Evolutionary conservation across 92 coral and sea anemone species (phyloP), one percentile per base, ranked within the genome.

Genomic region (Epizoanthus scotinus): DNA sequence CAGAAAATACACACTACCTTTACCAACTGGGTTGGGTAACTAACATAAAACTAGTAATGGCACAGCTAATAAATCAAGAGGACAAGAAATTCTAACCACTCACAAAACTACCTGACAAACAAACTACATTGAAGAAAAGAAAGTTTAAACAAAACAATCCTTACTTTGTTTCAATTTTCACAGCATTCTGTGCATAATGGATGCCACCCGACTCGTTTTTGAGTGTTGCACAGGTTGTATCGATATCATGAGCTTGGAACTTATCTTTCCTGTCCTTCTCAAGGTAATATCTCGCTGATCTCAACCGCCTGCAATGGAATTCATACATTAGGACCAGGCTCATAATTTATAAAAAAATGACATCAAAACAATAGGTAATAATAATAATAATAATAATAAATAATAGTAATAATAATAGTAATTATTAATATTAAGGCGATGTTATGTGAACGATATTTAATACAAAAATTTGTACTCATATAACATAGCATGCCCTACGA

Each of bases 201-300:
- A 92, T 88, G 20, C 97, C 91, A 34, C 78, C 84, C 14, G 98
- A 84, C 31, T 90, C 82, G 66, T 93, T 91, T 22, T 79, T 87
- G 20, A 95, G 84, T 0, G 89, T 73, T 10, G 94, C 91, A 91
- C 98, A 95, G 22, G 84, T 93, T 34, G 86, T 91, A 78, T 95
- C 98, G 81, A 95, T 95, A 55, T 67, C 77, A 40, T 84, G 82
- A 47, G 98, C 98, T 49, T 88, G 89, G 78, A 86, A 87, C 78
- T 95, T 95, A 85, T 95, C 98, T 66, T 93, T 95, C 63, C 93
- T 83, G 91, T 95, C 98, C 73, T 95, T 95, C 59, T 91, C 94
- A 62, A 95, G 89, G 81, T 95, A 95, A 60, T 95, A 95, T 79
- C 90, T 93, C 17, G 98, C 98, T 72, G 98, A 95, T 73, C 98